phyloP scores from a whole-genome alignment of 2,113 vertebrate genomes.

The Psettodes erumei region DNA sequence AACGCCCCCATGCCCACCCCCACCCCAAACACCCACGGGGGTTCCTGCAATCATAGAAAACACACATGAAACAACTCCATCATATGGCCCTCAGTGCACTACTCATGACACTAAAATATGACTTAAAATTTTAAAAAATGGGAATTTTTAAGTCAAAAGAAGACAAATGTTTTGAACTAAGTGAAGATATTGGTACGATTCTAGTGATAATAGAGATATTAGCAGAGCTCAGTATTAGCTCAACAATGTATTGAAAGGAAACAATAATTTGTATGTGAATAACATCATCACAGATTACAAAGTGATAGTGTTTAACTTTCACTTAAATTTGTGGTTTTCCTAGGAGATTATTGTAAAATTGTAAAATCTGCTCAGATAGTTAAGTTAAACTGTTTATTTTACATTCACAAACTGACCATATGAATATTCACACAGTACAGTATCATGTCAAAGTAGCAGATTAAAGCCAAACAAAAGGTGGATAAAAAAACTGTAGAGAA shows the following conservation, averaged over 20 bases:
- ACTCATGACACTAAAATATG: conserved; percentile 21
- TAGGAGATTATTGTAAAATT: too few species aligned
- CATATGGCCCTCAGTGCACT: conserved; percentile 33
- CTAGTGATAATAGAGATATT: neutral
- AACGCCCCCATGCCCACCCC: too few species aligned
- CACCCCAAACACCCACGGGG: conserved; percentile 7
- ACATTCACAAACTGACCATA: neutral
- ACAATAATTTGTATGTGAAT: neutral
- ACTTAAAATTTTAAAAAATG: neutral
- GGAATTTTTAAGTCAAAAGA: too few species aligned
- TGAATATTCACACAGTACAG: neutral
- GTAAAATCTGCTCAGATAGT: neutral
- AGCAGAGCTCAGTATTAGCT: neutral
- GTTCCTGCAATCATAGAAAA: conserved; percentile 28
- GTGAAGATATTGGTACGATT: neutral
- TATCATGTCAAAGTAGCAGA: neutral
- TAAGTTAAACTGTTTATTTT: neutral
- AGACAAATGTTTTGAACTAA: neutral
- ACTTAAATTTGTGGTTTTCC: neutral
- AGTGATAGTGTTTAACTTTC: neutral
- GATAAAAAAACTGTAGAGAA: neutral
- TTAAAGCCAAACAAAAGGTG: conserved; percentile 4
- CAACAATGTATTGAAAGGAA: neutral
- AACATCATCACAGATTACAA: neutral
- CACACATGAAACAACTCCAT: conserved; percentile 15